These are phyloP conservation scores for Drosophila koepferae DNA, from an alignment of 2,888 invertebrate species.

Conservation along the genomic window DNA sequence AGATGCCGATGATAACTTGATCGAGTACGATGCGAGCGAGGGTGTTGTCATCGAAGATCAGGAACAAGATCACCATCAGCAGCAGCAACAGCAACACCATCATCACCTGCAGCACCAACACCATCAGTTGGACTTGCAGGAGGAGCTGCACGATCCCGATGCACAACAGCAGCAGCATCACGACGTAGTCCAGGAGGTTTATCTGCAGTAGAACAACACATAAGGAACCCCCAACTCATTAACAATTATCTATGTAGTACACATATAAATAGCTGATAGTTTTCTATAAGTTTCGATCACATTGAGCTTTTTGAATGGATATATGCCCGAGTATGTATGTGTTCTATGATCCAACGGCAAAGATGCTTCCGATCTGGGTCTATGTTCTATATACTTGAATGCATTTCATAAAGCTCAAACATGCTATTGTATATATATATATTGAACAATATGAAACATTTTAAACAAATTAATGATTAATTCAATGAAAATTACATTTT, in stretches of 20 bases:
- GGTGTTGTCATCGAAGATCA: constrained; percentile 69
- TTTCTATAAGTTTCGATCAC: constrained; percentile 21
- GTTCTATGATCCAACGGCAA: background rate
- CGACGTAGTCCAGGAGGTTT: constrained; percentile 82
- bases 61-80: constrained; percentile 49
- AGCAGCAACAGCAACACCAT: constrained; percentile 60
- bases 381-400: background rate
- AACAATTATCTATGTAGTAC: constrained; percentile 15
- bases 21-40: constrained; percentile 79
- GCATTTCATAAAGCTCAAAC: constrained; percentile 1
- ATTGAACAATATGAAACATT: constrained; percentile 14
- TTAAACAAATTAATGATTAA: constrained; percentile 15
- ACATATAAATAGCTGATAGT: constrained; percentile 25
- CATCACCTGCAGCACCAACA: constrained; percentile 74
- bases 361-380: background rate
- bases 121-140: constrained; percentile 70
- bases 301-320: constrained; percentile 6
- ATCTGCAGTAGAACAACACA: constrained; percentile 68
- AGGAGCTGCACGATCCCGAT: constrained; percentile 74
- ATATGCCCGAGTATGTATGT: constrained; percentile 8
- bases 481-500: constrained; percentile 24
- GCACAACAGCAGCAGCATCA: constrained; percentile 79
- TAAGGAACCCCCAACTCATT: constrained; percentile 10
- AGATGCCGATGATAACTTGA: constrained; percentile 75
- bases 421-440: constrained; percentile 44